These are phyloP conservation scores for Pyrrhosoma nymphula DNA, from an alignment of 2,888 invertebrate species.

Conservation along the genomic window DNA sequence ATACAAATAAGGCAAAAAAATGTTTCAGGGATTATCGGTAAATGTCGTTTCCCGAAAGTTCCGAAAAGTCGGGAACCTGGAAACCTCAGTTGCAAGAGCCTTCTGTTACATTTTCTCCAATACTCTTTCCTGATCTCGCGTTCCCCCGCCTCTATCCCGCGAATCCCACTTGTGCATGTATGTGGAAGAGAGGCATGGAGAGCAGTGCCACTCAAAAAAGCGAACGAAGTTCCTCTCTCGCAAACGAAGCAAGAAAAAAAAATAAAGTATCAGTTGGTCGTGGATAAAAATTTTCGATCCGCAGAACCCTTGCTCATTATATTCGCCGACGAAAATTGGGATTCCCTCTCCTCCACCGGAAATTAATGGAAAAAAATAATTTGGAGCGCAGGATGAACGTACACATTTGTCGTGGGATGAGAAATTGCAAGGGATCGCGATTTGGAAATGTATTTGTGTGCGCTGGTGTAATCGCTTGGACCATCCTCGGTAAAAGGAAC, in stretches of 20 bases:
- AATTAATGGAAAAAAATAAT: background rate
- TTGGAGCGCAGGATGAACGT: background rate
- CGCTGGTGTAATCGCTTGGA: background rate
- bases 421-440: background rate
- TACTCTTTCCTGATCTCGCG: background rate
- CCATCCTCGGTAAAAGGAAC: background rate
- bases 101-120: background rate
- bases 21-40: no score
- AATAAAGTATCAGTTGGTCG: background rate
- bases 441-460: background rate
- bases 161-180: background rate
- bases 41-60: no score
- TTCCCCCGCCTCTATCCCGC: background rate
- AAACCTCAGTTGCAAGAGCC: no score
- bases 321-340: background rate
- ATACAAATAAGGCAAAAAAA: no score
- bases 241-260: background rate
- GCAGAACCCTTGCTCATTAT: background rate
- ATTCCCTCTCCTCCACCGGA: background rate
- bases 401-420: background rate
- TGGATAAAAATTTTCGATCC: background rate
- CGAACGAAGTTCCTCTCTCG: background rate
- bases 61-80: no score
- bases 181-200: background rate
- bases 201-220: background rate